Evolutionary conservation across 2,797 vertebrate species (phyloP).

Genomic region (Furcifer pardalis): DNA sequence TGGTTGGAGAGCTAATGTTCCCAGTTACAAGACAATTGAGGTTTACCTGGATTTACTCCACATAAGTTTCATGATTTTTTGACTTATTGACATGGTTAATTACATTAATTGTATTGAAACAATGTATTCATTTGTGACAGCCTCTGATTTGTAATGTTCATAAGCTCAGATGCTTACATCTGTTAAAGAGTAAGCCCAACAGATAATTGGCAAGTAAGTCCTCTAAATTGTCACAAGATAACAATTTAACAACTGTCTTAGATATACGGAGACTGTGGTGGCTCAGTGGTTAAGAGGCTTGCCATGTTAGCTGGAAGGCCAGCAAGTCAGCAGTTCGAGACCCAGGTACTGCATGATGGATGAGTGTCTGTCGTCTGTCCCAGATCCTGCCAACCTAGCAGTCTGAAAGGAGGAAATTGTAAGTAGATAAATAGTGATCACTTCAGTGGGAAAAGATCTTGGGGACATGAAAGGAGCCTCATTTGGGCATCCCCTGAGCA

Average conservation of each 20-base stretch:
- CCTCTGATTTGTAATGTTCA: background rate
- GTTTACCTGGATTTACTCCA: constrained; percentile 1
- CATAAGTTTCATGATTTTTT: background rate
- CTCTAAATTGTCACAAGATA: background rate
- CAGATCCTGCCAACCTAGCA: no score
- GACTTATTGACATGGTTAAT: constrained; percentile 7
- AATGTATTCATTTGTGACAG: background rate
- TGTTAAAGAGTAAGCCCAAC: background rate
- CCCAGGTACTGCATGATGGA: no score
- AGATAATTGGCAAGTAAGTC: background rate
- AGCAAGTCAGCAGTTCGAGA: no score
- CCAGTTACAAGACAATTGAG: background rate
- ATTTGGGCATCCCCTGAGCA: no score
- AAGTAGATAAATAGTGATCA: no score
- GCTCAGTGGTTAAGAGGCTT: no score
- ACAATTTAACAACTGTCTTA: background rate
- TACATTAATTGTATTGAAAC: constrained; percentile 9
- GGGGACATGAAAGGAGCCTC: no score
- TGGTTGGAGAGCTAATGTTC: constrained; percentile 1
- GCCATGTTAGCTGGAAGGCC: no score
- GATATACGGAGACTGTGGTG: background rate
- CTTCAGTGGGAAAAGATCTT: no score
- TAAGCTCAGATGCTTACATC: background rate
- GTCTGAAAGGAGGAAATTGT: no score
- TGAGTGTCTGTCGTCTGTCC: no score